Evolutionary conservation across 2,797 vertebrate species (phyloP).

Genomic region (Trematomus bernacchii): DNA sequence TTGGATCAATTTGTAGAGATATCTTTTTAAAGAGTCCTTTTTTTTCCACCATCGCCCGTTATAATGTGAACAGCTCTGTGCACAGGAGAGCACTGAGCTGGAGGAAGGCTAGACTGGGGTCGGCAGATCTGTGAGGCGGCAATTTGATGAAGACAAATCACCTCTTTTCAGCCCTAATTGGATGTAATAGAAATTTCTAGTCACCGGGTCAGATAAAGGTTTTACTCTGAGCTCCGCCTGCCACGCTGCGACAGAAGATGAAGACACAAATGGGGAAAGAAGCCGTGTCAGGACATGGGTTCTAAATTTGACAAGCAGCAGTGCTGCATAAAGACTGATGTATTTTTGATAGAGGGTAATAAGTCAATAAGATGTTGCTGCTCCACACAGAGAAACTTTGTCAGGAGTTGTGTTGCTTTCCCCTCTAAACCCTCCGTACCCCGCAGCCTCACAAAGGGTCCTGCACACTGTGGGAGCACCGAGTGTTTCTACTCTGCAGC

Average conservation of each 20-base stretch:
- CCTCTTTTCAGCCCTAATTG: conserved; percentile 70
- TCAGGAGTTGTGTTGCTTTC: conserved; percentile 38
- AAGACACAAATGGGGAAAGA: conserved; percentile 9
- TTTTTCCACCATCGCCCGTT: neutral
- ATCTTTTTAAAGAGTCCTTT: neutral
- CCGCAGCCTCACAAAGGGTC: conserved; percentile 53
- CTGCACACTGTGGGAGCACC: conserved; percentile 41
- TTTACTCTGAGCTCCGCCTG: conserved; percentile 24
- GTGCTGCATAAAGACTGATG: conserved; percentile 28
- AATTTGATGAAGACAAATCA: conserved; percentile 76
- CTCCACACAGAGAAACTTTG: conserved; percentile 45
- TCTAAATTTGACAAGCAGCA: conserved; percentile 44
- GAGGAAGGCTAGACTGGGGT: conserved; percentile 43
- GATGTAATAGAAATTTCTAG: conserved; percentile 66
- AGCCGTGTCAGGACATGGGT: conserved; percentile 25
- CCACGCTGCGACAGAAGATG: conserved; percentile 11
- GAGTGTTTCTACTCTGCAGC: conserved; percentile 54
- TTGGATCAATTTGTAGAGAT: neutral
- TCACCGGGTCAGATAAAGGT: conserved; percentile 61
- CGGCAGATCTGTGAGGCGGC: conserved; percentile 47
- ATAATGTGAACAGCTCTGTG: neutral
- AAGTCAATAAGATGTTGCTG: conserved; percentile 18
- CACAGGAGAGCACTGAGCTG: neutral
- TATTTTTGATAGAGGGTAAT: conserved; percentile 41
- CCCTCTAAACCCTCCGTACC: conserved; percentile 19